These are phyloP conservation scores for Pseudomyrmex pallidus DNA, from an alignment of 1,140 invertebrate genomes.

Conservation along the genomic window DNA sequence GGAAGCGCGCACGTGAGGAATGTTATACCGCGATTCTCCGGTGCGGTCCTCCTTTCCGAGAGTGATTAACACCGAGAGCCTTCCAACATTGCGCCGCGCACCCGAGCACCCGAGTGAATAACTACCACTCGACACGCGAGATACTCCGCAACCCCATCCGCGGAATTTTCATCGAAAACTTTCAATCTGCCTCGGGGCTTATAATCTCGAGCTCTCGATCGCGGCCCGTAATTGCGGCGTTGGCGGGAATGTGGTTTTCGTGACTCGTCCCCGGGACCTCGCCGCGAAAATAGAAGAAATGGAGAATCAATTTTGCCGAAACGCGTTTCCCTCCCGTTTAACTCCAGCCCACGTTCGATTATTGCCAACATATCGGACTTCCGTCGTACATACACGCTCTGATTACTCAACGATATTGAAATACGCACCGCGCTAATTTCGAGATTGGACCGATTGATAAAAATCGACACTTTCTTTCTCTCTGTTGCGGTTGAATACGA, in stretches of 20 bases:
- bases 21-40: constrained; percentile 62
- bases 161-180: constrained; percentile 79
- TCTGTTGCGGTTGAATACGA: not conserved
- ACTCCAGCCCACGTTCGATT: constrained; percentile 15
- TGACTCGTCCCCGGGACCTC: constrained; percentile 40
- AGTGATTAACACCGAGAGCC: constrained; percentile 79
- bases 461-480: not conserved
- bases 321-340: not conserved
- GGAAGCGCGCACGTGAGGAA: constrained; percentile 53
- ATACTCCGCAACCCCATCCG: constrained; percentile 73
- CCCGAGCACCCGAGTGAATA: constrained; percentile 67
- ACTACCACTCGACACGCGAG: constrained; percentile 81
- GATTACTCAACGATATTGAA: not conserved
- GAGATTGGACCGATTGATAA: not conserved
- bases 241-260: constrained; percentile 53
- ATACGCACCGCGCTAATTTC: constrained; percentile 1
- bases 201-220: constrained; percentile 78
- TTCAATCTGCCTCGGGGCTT: constrained; percentile 74
- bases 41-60: constrained; percentile 66
- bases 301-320: constrained; percentile 49
- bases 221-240: constrained; percentile 53
- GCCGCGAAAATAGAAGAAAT: constrained; percentile 45
- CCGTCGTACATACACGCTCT: not conserved
- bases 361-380: not conserved
- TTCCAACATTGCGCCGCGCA: constrained; percentile 54